Percentiles rank a stretch among this genome's conserved stretches.
phyloP scores from a whole-genome alignment of 92 coral and sea anemone species.

The Bergia sp. region DNA sequence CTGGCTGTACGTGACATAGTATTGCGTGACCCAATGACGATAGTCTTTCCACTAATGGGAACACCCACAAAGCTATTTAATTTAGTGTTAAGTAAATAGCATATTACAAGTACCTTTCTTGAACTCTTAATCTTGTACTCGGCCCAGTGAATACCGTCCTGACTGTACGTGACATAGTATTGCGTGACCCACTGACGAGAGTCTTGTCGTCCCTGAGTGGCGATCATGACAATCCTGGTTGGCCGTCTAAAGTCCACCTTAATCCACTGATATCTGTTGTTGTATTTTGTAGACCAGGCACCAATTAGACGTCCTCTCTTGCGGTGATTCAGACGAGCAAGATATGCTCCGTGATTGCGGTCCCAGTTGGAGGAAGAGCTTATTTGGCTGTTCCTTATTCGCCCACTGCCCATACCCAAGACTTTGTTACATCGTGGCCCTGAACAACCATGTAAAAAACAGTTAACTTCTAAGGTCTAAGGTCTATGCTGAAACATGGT shows the following conservation, averaged over 20 bases:
- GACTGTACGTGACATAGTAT: constrained; percentile 33
- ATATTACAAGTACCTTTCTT: constrained; percentile 10
- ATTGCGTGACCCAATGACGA: constrained; percentile 20
- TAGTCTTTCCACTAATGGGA: constrained; percentile 7
- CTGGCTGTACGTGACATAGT: background rate
- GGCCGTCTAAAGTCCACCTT: constrained; percentile 23
- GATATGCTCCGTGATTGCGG: constrained; percentile 7
- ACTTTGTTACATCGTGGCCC: constrained; percentile 40
- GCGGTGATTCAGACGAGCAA: constrained; percentile 43
- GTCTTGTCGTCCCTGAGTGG: constrained; percentile 43
- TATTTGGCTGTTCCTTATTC: constrained; percentile 29
- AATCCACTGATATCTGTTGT: constrained; percentile 40
- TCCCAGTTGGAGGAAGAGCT: constrained; percentile 33
- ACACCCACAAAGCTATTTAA: background rate
- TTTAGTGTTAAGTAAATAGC: background rate
- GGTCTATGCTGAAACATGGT: no score
- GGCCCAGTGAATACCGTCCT: constrained; percentile 28
- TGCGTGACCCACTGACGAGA: constrained; percentile 30
- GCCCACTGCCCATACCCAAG: constrained; percentile 33
- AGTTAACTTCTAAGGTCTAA: background rate
- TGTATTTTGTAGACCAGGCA: constrained; percentile 39
- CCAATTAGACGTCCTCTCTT: constrained; percentile 16
- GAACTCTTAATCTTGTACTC: constrained; percentile 28
- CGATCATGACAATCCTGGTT: constrained; percentile 26
- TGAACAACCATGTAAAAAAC: background rate